Evolutionary conservation across 2,113 vertebrate genomes (phyloP), one percentile per base, ranked within the genome.

Genomic region (Willisornis vidua): DNA sequence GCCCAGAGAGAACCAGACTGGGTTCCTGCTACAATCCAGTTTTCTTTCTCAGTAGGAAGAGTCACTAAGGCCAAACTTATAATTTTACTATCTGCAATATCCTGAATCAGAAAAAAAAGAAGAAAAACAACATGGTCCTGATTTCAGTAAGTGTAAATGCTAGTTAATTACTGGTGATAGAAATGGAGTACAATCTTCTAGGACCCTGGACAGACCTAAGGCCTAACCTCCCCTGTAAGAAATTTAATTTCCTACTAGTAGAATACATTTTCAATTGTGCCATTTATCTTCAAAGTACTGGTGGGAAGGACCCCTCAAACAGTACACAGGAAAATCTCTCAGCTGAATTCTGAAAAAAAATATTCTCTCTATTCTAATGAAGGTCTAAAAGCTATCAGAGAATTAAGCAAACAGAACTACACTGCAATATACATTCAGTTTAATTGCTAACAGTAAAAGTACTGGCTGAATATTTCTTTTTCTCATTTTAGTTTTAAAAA

Each of bases 21-120:
- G 3, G 98, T 99, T 51, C 99, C 99, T 15, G 98, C 99, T 83
- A 99, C 98, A 87, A 99, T 96, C 99, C 99, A 99, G 88, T 98
- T 98, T 83, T 98, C 97, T 54, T 97, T 91, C 92, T 99, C 98
- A 25, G 92, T 61, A 41, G 98, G 97, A 95, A 99, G 96, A 52
- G 96, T 98, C 61, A 99, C 98, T 23, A 98, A 97, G 48, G 97
- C 96, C 37, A 99, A 98, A 90, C 99, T 99, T 92, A 99, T 92
- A 81, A 99, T 98, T 74, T 99, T 98, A 74, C 99, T 98, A 72
- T 98, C 98, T 91, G 98, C 97, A 37, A 99, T 96, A 88, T 98
- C 98, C 99, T 99, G 91, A 73, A 52, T 67, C 37, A 35, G 94
- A 66, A 74, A 74, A 74, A 90, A 80, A 39, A 33, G 33, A 59